A percentile compares a stretch with the other conserved stretches of the same genome.
These are phyloP conservation scores for Synaphobranchus kaupii DNA, from an alignment of 2,797 vertebrate species.

Conservation along the genomic window DNA sequence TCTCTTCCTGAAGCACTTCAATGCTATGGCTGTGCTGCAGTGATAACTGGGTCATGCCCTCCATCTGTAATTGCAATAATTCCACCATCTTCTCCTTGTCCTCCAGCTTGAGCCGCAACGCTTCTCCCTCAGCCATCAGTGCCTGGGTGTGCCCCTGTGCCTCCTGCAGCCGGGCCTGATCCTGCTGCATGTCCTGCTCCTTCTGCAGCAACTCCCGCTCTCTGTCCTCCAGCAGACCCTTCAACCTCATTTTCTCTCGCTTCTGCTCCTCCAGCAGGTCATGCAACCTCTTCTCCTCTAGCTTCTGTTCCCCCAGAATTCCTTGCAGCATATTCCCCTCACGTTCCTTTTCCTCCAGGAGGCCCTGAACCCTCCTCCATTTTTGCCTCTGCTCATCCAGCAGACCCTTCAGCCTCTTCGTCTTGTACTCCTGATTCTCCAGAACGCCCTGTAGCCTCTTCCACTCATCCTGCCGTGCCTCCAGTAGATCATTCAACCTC, in stretches of 20 bases:
- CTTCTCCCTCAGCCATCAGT: conserved; percentile 60
- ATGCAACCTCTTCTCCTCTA: conserved; percentile 46
- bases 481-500: conserved; percentile 61
- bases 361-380: conserved; percentile 46
- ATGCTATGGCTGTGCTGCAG: conserved; percentile 64
- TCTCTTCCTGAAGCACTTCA: conserved; percentile 67
- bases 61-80: conserved; percentile 67
- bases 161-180: conserved; percentile 51
- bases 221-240: conserved; percentile 58
- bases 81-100: conserved; percentile 69
- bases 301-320: conserved; percentile 53
- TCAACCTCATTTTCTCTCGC: conserved; percentile 50
- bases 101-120: conserved; percentile 61
- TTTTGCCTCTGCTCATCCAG: conserved; percentile 55
- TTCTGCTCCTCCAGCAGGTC: conserved; percentile 52
- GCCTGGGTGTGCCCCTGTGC: conserved; percentile 41
- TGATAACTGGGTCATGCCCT: conserved; percentile 58
- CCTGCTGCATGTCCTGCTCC: conserved; percentile 55
- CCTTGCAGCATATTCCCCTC: conserved; percentile 48
- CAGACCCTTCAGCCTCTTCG: conserved; percentile 17
- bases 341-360: conserved; percentile 53
- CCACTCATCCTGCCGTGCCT: conserved; percentile 53
- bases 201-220: conserved; percentile 58
- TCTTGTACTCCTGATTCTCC: conserved; percentile 41
- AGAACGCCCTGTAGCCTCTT: conserved; percentile 51